Evolutionary conservation across 30 jellyfish, hydroid and myxozoan species (phyloP), one percentile per base, ranked within the genome.

Genomic region (Chrysaora quinquecirrha): DNA sequence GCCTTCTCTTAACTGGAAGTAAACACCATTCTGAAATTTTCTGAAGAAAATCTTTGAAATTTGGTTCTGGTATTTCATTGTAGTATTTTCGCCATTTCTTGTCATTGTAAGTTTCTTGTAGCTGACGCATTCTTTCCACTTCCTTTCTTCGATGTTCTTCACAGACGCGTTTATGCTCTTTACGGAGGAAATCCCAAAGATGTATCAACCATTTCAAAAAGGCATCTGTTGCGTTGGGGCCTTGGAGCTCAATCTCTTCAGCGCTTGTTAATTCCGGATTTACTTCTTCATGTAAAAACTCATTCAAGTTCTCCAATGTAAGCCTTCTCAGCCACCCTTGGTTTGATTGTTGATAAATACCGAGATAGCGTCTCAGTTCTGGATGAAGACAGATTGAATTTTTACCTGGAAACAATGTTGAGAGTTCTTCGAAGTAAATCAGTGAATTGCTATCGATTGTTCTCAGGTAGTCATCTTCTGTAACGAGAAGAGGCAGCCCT

Each of bases 401-500:
- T 35, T 56, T 54, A 12, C 46, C 4, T 28, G 82, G 85, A 50
- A 82, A 66, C 32, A 89, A 54, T 34, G 16, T 14, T 7, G 83
- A 65, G 0, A 71, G 82, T 1, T 83, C 56, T 4, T 92, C 74
- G 24, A 30, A 89, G 64, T 32, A 89, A 24, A 69, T 80, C 29
- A 14, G 32, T 48, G 50, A 67, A 22, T 65, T 22, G 19, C 48
- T 48, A 29, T 78, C 48, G 58, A 89, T 81, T 25, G 32, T 29
- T 29, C 86, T 34, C 54, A 89, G 46, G 25, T 27, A 20, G 22
- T 69, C 84, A 70, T 89, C 91, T 34, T 84, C 95, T 18, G 85
- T 48, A 25, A 89, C 72, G 22, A 92, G 80, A 48, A 89, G 87
- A 1, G 97, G 97, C 4, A 89, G 34, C 21, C 87, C 95, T 16